Conservation (phyloP, 1,140 invertebrate species). For the Philotrypesis tridentata region DNA sequence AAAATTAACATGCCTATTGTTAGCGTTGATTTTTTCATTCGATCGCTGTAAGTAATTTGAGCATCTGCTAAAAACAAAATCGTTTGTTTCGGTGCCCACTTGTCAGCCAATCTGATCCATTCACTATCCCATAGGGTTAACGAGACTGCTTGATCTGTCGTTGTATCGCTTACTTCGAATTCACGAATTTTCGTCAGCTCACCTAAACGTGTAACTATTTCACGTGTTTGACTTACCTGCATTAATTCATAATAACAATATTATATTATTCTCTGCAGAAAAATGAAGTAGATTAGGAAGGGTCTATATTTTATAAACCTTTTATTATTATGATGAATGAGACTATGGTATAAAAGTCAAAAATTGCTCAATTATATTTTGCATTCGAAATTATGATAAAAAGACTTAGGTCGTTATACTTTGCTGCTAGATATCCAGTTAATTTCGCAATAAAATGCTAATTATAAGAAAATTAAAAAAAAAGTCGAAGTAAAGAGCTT, state of each 20-base stretch:
- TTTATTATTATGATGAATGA: no score
- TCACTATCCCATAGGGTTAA: constrained; percentile 67
- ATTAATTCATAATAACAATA: constrained; percentile 33
- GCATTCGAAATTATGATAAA: no score
- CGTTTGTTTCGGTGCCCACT: constrained; percentile 65
- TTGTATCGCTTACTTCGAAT: constrained; percentile 63
- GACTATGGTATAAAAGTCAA: no score
- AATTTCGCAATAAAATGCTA: no score
- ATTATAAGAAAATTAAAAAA: no score
- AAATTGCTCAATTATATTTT: no score
- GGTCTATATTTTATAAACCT: no score
- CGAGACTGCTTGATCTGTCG: constrained; percentile 55
- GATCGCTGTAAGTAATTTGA: constrained; percentile 66
- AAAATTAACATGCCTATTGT: constrained; percentile 58
- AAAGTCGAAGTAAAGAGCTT: no score
- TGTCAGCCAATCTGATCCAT: constrained; percentile 65
- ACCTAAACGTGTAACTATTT: constrained; percentile 65
- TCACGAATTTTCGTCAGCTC: constrained; percentile 63
- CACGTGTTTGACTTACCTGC: constrained; percentile 64
- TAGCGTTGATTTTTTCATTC: constrained; percentile 61
- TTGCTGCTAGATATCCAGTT: no score
- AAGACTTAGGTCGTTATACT: no score
- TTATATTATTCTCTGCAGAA: neutral
- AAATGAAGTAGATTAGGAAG: no score
- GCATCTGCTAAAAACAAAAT: constrained; percentile 70